A percentile compares a stretch with the other conserved stretches of the same genome.
Conservation (phyloP, 2,888 invertebrate species). For the Andrena marginata region DNA sequence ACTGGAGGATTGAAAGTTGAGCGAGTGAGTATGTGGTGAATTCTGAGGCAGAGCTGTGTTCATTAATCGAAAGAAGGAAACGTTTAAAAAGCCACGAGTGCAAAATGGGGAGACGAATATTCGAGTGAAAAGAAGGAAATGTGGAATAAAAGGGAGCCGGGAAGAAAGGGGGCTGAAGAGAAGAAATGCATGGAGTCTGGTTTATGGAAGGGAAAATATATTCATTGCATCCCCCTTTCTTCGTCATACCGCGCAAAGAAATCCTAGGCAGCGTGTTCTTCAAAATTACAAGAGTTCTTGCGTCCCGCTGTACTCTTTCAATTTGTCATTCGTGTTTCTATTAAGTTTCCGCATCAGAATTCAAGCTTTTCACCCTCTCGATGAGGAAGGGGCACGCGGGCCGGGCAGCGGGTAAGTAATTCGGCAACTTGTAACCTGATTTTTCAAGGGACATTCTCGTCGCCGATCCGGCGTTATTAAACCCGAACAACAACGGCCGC, state of each 20-base stretch:
- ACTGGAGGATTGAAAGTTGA: neutral
- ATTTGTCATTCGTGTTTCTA: conserved; percentile 32
- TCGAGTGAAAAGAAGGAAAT: conserved; percentile 14
- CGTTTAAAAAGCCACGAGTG: conserved; percentile 7
- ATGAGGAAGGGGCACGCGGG: neutral
- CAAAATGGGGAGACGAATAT: conserved; percentile 21
- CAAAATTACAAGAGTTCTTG: conserved; percentile 34
- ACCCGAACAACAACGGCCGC: neutral
- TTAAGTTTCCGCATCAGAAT: neutral
- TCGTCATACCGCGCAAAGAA: conserved; percentile 9
- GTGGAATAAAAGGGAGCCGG: conserved; percentile 4
- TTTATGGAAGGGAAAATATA: conserved; percentile 54
- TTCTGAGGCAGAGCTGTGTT: neutral
- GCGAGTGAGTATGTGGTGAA: neutral
- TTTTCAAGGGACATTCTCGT: neutral
- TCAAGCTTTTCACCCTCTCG: neutral
- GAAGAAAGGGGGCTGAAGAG: conserved; percentile 5
- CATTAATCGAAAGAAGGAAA: conserved; percentile 15
- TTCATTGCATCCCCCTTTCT: conserved; percentile 38
- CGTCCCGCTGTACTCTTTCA: conserved; percentile 23
- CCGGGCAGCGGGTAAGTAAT: neutral
- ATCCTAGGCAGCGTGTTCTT: conserved; percentile 11
- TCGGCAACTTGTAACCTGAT: conserved; percentile 1
- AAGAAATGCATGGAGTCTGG: conserved; percentile 40
- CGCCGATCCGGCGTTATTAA: neutral